phyloP scores from a whole-genome alignment of 2,797 vertebrate genomes.

The Oceanodroma leucorhoa region DNA sequence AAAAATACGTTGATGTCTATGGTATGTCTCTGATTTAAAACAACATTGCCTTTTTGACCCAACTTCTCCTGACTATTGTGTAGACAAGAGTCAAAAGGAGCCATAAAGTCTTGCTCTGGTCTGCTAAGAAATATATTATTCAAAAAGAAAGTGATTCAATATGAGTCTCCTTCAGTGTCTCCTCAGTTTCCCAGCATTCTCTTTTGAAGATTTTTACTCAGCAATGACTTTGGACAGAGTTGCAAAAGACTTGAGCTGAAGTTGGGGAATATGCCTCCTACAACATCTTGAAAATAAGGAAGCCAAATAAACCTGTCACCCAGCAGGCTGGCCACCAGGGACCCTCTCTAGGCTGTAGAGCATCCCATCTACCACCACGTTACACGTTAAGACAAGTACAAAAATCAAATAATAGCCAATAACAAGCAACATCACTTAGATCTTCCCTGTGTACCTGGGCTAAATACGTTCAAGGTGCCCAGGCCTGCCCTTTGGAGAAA shows the following conservation, averaged over 20 bases:
- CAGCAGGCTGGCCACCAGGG: neutral
- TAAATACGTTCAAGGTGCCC: neutral
- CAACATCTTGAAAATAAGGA: neutral
- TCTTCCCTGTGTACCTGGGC: neutral
- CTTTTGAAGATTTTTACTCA: neutral
- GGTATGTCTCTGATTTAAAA: neutral
- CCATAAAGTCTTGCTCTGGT: neutral
- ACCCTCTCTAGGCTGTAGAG: neutral
- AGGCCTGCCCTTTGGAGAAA: neutral
- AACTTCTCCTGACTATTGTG: neutral
- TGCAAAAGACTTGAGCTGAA: neutral
- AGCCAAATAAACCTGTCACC: neutral
- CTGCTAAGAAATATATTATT: neutral
- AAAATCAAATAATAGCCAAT: neutral
- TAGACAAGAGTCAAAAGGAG: neutral
- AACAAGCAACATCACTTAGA: neutral
- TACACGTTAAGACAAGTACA: neutral
- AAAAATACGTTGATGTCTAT: neutral
- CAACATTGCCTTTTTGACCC: neutral
- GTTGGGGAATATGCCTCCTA: neutral
- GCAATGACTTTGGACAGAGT: neutral
- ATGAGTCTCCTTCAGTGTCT: neutral
- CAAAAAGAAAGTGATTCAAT: neutral
- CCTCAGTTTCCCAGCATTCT: neutral
- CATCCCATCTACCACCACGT: rapidly evolving